Evolutionary conservation across 2,797 vertebrate genomes (phyloP), one percentile per base, ranked within the genome.

Genomic region (Champsocephalus esox): DNA sequence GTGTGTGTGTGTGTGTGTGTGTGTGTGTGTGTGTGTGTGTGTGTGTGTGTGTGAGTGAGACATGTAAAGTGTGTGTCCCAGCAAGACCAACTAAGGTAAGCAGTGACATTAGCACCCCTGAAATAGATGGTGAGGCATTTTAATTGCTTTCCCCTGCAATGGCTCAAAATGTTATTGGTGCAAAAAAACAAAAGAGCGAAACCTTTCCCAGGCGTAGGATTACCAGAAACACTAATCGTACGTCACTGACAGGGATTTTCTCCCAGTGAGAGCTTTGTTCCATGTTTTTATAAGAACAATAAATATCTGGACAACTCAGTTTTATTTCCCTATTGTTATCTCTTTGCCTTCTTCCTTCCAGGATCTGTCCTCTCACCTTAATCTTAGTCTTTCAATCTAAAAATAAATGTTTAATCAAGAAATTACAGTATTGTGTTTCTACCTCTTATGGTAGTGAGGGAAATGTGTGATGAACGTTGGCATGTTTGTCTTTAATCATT

Each of bases 91-190:
- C 87, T 87, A 88, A 84, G 85, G 90, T 81, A 80, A 73, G 81
- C 71, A 67, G 80, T 9, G 75, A 91, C 85, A 80, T 83, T 91
- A 91, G 84, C 88, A 87, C 80, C 85, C 88, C 84, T 91, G 80
- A 93, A 95, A 93, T 95, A 94, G 91, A 89, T 85, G 77, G 71
- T 65, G 75, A 90, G 91, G 93, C 86, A 95, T 94, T 93, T 94
- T 93, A 94, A 95, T 95, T 93, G 92, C 88, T 82, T 88, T 82
- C 74, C 82, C 77, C 92, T 94, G 91, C 87, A 75, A 80, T 85
- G 85, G 69, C 86, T 93, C 90, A 92, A 86, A 89, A 85, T 78
- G 75, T 80, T 83, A 68, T 70, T 80, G 73, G 49, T 74, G 77
- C 54, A 78, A 66, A 75, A 72, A 83, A 77, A 78, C 28, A 81